Evolutionary conservation across 2,113 vertebrate species (phyloP), one percentile per base, ranked within the genome.

Genomic region (Bambusicola thoracicus): DNA sequence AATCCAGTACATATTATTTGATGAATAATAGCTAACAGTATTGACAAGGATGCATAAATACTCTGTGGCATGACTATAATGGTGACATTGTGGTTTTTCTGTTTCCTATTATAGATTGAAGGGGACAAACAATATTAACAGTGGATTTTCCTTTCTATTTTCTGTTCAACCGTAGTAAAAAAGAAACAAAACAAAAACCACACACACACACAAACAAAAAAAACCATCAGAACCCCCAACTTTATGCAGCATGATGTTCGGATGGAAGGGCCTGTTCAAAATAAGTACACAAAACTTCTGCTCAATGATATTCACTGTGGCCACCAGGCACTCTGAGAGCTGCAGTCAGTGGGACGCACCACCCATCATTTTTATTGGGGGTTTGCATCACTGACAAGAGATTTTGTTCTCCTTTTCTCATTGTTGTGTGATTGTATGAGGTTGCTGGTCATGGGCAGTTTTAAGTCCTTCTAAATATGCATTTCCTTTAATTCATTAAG

Each of bases 401-500:
- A 74, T 89, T 59, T 88, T 93, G 48, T 83, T 92, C 81, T 85
- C 32, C 44, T 41, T 40, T 46, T 78, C 48, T 63, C 77, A 48
- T 91, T 75, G 94, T 65, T 94, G 73, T 92, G 56, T 68, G 80
- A 90, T 72, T 67, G 2, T 90, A 58, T 85, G 89, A 87, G 79
- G 87, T 55, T 94, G 40, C 82, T 85, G 82, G 90, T 93, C 83
- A 61, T 58, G 69, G 92, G 51, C 69, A 88, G 51, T 87, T 96
- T 95, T 90, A 95, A 95, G 85, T 81, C 85, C 62, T 94, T 83
- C 87, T 90, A 92, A 94, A 95, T 94, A 91, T 81, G 79, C 73
- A 88, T 95, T 91, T 94, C 32, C 87, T 93, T 96, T 94, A 96
- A 95, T 96, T 95, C 93, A 92, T 95, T 93, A 94, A 95, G 83